Base-by-base conservation (phyloP, 1,140 invertebrate species). In the Eciton burchellii region DNA sequence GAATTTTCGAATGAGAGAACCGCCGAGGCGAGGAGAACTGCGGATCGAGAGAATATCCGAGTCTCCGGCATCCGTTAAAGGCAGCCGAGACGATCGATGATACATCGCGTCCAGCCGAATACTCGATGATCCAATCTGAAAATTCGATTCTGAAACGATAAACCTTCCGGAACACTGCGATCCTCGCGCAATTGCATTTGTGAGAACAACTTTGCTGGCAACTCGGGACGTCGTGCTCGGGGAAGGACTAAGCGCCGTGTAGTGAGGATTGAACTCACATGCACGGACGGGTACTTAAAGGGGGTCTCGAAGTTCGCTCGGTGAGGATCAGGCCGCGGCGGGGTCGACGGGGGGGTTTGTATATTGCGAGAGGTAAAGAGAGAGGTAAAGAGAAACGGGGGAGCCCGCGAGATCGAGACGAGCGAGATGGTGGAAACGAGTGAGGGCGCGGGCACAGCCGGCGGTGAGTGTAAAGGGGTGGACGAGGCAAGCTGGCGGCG, bases 351-450 rank as follows among this genome's bases (percentile, higher is more conserved):
- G 49, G 35, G 29, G 49, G 45, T 59, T 29, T 72, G 47, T 81
- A 70, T 81, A 84, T 84, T 74, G 81, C 60, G 74, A 45, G 63
- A 29, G 49, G 43, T 74, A 68, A 45, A 70, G 45, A 62, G 35
- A 35, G 35, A 6, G 35, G 35, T 41, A 49, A 56, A 59, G 57
- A 62, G 56, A 56, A 29, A 62, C 19, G 45, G 49, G 68, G 62
- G 60, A 49, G 47, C 11, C 43, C 47, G 41, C n/a, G 81, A 76
- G 71, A 76, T 29, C 29, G 72, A 66, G 47, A 74, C 41, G 47
- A 62, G 24, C 8, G 70, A 26, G 59, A 63, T 26, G 35, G 56
- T 72, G 56, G 66, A 60, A 49, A 62, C 12, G 56, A n/a, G 68
- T 24, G 65, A 26, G 57, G 70, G 35, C 14, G 24, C 41, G 26